Evolutionary conservation across 2,888 invertebrate genomes (phyloP), one percentile per base, ranked within the genome.

Genomic region (Hyposoter dolosus): DNA sequence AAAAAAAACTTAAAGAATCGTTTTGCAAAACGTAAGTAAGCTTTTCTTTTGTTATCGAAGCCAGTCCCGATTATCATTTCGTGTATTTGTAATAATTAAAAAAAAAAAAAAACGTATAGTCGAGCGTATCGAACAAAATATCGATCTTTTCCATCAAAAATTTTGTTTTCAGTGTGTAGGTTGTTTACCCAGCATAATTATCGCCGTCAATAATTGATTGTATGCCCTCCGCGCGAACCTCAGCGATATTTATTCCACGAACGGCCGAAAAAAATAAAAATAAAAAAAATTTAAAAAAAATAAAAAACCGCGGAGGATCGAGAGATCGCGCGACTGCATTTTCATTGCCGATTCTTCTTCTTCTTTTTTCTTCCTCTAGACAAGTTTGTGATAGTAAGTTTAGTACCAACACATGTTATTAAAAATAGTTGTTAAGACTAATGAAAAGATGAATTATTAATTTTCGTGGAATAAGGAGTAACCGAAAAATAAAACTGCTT

Each of bases 301-400:
- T 71, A 43, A 53, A 76, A 83, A 15, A 45, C 65, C 45, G 32
- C n/a, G 12, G 60, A n/a, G 35, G 47, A 81, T 78, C 81, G 80
- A 75, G 77, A 71, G 23, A 85, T 82, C 72, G 40, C 45, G 75
- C 23, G 50, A 86, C 82, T 17, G 84, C 82, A 84, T 83, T 81
- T 81, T 86, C 76, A 69, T 69, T 81, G 85, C 84, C 81, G 68
- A 81, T 84, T 86, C 40, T 40, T 65, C 10, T 53, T 65, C n/a
- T 74, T 43, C 74, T 35, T 66, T 65, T 81, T 43, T 65, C 85
- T 83, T 83, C 78, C 71, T 79, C 85, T 88, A 87, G 86, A 84
- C 88, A 85, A 84, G 87, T 88, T 89, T 89, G 90, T 90, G 90
- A 90, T 90, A 90, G 88, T 89, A 89, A 86, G 80, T 89, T 87